Evolutionary conservation across 2,888 invertebrate genomes (phyloP).

Genomic region (Megaustenia siamemsis): DNA sequence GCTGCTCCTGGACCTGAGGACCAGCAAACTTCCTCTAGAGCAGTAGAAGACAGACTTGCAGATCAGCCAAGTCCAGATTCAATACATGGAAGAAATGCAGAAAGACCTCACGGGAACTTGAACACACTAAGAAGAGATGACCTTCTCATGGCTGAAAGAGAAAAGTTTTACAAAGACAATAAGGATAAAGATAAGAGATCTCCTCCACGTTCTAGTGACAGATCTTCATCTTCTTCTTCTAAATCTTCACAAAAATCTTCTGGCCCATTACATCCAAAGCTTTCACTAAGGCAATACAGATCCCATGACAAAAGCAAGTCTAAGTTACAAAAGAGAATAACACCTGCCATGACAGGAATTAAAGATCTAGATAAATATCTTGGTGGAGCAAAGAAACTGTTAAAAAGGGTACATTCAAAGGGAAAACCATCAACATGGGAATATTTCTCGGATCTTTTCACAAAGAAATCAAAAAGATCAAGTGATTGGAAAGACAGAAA

Average conservation of each 20-base stretch:
- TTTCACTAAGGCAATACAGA: neutral
- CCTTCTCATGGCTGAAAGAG: slow-evolving; percentile 44
- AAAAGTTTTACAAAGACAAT: slow-evolving; percentile 42
- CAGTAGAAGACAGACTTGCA: neutral
- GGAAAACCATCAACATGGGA: slow-evolving; percentile 20
- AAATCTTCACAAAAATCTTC: neutral
- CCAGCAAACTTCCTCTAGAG: neutral
- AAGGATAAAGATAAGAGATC: slow-evolving; percentile 18
- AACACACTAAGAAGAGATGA: slow-evolving; percentile 28
- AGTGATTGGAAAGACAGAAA: neutral
- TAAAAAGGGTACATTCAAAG: neutral
- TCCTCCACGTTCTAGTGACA: neutral
- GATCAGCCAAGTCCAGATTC: neutral
- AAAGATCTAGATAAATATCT: slow-evolving; percentile 47
- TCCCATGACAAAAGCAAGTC: neutral
- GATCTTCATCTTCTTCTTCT: slow-evolving; percentile 44
- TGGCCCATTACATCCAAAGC: neutral
- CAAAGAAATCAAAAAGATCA: neutral
- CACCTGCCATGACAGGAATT: slow-evolving; percentile 25
- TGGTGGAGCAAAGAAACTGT: slow-evolving; percentile 17
- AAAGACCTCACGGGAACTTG: neutral
- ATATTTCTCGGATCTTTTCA: slow-evolving; percentile 8
- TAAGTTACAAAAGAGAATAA: neutral
- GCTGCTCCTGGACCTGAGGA: slow-evolving; percentile 29
- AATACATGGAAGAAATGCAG: neutral